Base-by-base conservation (phyloP, 2,113 vertebrate species). In the Phaethon lepturus region DNA sequence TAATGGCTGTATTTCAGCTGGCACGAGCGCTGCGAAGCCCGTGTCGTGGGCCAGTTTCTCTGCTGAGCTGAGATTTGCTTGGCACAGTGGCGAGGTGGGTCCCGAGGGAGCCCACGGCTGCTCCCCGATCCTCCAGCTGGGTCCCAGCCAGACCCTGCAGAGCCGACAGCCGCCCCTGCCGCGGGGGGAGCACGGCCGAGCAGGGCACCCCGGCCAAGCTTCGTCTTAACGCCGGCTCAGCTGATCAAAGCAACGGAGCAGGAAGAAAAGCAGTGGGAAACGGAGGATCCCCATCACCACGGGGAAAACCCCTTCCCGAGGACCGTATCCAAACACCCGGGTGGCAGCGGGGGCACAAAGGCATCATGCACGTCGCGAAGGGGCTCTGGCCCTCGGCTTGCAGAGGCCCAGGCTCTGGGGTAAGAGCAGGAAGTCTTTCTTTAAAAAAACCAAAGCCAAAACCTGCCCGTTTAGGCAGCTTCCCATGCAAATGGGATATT, bases 181-280 rank as follows among this genome's bases (percentile, higher is more conserved):
- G 0, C 2, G 4, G 11, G 17, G 44, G 40, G 10, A 49, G 17
- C 22, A 31, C 0, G 0, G n/a, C 35, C 0, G 2, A 49, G 53
- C 2, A 3, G 63, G 64, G 10, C 33, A 62, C 12, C n/a, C 12
- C 2, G 1, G 67, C 40, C 71, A 69, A 77, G 44, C 28, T 35
- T 58, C 3, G 0, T 88, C 44, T 58, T 56, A 73, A 26, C 3
- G 6, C 9, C 3, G 2, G 52, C 42, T 68, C 50, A 73, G n/a
- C 58, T 66, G 72, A 69, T 56, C 42, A 56, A 47, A 49, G 55
- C 8, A 63, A 35, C 4, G 4, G 47, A 85, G 44, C 11, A 49
- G 38, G 38, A 52, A 63, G n/a, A 76, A 83, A 77, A 69, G 5
- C 11, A 29, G 29, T 42, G 42, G 31, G 52, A 71, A 83, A 55